These are phyloP conservation scores for Zoanthus sociatus DNA, from an alignment of 92 coral and sea anemone genomes.

Conservation along the genomic window DNA sequence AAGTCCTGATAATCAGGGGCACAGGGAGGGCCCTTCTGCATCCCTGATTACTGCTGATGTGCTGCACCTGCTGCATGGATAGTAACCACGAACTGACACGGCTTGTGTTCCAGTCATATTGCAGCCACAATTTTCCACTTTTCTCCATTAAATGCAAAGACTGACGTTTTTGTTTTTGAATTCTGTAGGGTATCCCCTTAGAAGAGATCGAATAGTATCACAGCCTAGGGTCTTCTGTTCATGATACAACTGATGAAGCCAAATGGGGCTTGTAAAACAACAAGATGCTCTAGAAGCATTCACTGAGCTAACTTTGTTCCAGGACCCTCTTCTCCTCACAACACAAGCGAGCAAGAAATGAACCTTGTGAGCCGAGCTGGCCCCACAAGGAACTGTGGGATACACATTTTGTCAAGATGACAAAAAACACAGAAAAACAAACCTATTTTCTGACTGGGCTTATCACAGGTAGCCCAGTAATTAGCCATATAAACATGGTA, in stretches of 20 bases:
- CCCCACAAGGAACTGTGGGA: too few species aligned
- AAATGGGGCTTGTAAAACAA: neutral
- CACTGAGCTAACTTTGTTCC: too few species aligned
- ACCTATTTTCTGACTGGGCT: too few species aligned
- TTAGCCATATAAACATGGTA: conserved; percentile 15
- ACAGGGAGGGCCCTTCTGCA: conserved; percentile 15
- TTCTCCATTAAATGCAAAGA: neutral
- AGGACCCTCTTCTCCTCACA: too few species aligned
- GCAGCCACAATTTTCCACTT: too few species aligned
- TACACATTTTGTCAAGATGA: too few species aligned
- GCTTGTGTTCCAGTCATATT: too few species aligned
- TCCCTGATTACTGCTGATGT: neutral
- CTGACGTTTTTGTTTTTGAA: neutral
- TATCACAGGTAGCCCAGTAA: neutral
- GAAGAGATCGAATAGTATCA: conserved; percentile 1
- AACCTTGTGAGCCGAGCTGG: too few species aligned
- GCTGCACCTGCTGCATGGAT: neutral
- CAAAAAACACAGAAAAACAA: too few species aligned
- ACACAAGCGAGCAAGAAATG: too few species aligned
- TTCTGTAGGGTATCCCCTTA: neutral
- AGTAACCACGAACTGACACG: too few species aligned
- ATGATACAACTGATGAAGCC: neutral
- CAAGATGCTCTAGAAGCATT: too few species aligned
- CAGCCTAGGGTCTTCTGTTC: neutral
- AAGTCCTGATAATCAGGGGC: conserved; percentile 8